Evolutionary conservation across 2,888 invertebrate genomes (phyloP), one percentile per base, ranked within the genome.

Genomic region (Amphipyra tragopoginis): DNA sequence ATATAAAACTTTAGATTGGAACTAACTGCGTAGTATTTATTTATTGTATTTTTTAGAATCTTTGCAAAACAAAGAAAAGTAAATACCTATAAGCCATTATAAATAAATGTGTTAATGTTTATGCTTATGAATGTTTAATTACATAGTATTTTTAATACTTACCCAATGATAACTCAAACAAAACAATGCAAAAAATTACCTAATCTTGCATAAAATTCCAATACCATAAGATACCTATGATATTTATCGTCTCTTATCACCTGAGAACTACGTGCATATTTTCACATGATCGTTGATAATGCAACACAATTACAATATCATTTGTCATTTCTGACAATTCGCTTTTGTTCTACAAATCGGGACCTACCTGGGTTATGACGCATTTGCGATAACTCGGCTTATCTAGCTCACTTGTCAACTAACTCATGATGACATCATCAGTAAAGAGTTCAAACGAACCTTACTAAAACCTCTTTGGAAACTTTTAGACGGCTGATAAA

Each of bases 381-480:
- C 79, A 80, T 80, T 82, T 63, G 72, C 72, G 89, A 91, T 91
- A 91, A 84, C 68, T 50, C 54, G 14, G 62, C 82, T 89, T 91
- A 91, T 90, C 91, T 77, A 50, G 53, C 64, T 66, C 62, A 83
- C 84, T 85, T 84, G 88, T 85, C 83, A 84, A 86, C 84, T 86
- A 83, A 82, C 76, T 85, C 82, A 82, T 72, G 72, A 80, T 91
- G 90, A 89, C 88, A 84, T 91, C 89, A 91, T 81, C 66, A 60
- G 56, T 72, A 72, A 79, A 36, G 47, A 43, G 62, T 65, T 52
- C 26, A 45, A 64, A 56, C 29, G 45, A 49, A 60, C 42, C 36
- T 61, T 63, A 51, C 11, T 58, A 43, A 66, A 67, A 59, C 66
- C 55, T 53, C 47, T 70, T 57, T 62, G 10, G 39, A 47, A 21